Evolutionary conservation across 2,113 vertebrate species (phyloP).

Genomic region (Melanotaenia duboulayi): DNA sequence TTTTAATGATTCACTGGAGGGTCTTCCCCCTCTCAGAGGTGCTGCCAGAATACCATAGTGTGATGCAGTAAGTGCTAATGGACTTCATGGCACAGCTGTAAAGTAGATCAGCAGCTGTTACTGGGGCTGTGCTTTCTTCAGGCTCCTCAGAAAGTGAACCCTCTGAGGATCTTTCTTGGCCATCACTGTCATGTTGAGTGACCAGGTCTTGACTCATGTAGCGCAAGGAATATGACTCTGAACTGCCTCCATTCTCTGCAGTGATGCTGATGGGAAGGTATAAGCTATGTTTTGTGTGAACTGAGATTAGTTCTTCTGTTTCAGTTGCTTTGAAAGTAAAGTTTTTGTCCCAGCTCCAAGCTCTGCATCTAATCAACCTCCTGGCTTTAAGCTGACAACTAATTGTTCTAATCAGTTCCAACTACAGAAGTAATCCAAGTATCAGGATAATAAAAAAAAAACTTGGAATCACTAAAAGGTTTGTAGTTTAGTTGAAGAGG

Average conservation of each 20-base stretch:
- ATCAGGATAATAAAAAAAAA: too few species aligned
- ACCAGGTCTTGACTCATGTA: not conserved
- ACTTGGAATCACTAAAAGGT: too few species aligned
- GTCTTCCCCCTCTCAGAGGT: conserved; percentile 10
- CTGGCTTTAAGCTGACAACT: too few species aligned
- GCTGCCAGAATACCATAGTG: conserved; percentile 5
- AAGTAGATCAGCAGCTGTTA: conserved; percentile 11
- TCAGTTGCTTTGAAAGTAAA: not conserved
- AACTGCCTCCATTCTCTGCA: not conserved
- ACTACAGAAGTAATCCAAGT: too few species aligned
- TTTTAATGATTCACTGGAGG: conserved; percentile 14
- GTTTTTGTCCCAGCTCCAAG: not conserved
- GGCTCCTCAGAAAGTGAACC: conserved; percentile 6
- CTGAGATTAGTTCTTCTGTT: not conserved
- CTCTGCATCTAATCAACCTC: not conserved
- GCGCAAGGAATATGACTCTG: not conserved
- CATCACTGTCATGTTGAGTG: not conserved
- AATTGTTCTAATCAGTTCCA: too few species aligned
- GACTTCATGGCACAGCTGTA: conserved; percentile 1
- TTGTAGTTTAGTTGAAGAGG: too few species aligned
- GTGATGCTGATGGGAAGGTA: not conserved
- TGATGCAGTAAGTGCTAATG: not conserved
- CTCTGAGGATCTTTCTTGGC: conserved; percentile 9
- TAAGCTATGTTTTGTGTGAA: not conserved
- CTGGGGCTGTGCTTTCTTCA: conserved; percentile 10